Evolutionary conservation across 2,888 invertebrate genomes (phyloP), one percentile per base, ranked within the genome.

Genomic region (Drosophila kuntzei): DNA sequence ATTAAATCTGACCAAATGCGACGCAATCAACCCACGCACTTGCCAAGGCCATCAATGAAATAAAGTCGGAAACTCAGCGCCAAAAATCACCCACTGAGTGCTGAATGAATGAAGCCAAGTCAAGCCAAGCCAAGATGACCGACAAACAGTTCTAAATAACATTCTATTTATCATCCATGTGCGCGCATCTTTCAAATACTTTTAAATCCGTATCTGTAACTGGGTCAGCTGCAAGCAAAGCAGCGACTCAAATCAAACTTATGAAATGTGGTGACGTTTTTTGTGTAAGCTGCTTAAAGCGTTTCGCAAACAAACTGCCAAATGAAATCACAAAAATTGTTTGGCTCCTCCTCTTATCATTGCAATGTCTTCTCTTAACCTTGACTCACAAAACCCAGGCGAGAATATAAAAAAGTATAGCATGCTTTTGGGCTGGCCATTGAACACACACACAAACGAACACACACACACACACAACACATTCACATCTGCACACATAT

Each of bases 271-370:
- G 50, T 25, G 49, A 44, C 37, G 44, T 41, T 27, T 53, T 20
- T 47, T 43, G 20, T 37, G 59, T 59, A 64, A 64, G 68, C 64
- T 20, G 64, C 68, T 68, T 68, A 59, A 68, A 63, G 68, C 47
- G 36, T 54, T 58, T 29, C 53, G 55, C 50, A 70, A 57, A 66
- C 34, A 66, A 61, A 34, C 41, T 34, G 54, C 55, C 71, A 50
- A 71, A 69, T 63, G 41, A 71, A 63, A 63, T 65, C 64, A 53
- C 64, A 60, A 63, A 58, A 58, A 50, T 41, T 39, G 32, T 36
- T 25, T n/a, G 46, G 20, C 25, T 43, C 36, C 25, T 53, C 18
- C 47, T 39, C 51, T 60, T 65, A 65, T 60, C 61, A 54, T 53
- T 47, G 60, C 39, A 47, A 53, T 60, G 60, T 25, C 34, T 53